Percentiles rank a stretch among this genome's conserved stretches.
These are phyloP conservation scores for Drosophila neotestacea DNA, from an alignment of 2,888 invertebrate species.

Conservation along the genomic window DNA sequence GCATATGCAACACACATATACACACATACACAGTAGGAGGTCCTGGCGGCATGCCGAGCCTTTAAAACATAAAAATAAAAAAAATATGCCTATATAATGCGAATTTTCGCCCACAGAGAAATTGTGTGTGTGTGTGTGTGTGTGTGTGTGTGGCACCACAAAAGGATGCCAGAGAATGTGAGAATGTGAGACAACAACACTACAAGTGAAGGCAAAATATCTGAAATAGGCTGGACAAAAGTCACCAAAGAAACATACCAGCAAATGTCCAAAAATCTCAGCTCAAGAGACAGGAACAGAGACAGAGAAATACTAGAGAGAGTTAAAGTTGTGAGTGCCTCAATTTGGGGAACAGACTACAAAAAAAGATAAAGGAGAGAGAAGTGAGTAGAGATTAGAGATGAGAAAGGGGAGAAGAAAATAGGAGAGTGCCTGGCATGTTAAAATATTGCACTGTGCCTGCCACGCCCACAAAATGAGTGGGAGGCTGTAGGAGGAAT, in stretches of 20 bases:
- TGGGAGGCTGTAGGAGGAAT: not conserved
- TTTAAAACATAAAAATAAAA: not conserved
- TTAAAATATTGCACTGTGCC: constrained; percentile 18
- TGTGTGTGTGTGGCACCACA: constrained; percentile 16
- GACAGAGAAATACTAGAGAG: not conserved
- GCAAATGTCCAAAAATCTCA: constrained; percentile 23
- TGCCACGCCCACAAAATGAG: constrained; percentile 13
- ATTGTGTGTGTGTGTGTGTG: constrained; percentile 13
- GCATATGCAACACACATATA: constrained; percentile 51
- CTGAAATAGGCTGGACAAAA: constrained; percentile 52
- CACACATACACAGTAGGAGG: constrained; percentile 14
- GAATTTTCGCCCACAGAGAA: constrained; percentile 13
- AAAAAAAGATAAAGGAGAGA: not conserved
- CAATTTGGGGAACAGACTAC: not conserved
- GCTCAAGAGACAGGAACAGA: not conserved
- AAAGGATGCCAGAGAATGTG: constrained; percentile 7
- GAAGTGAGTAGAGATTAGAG: not conserved
- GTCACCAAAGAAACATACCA: constrained; percentile 19
- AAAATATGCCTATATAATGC: constrained; percentile 17
- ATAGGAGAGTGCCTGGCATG: not conserved
- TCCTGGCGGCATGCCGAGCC: constrained; percentile 15
- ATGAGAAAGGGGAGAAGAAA: not conserved
- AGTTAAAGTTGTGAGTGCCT: not conserved
- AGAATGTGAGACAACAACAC: not conserved
- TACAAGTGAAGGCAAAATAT: constrained; percentile 17